A percentile compares a stretch with the other conserved stretches of the same genome.
These are phyloP conservation scores for Macrosteles quadrilineatus DNA, from an alignment of 1,140 invertebrate genomes.

Conservation along the genomic window DNA sequence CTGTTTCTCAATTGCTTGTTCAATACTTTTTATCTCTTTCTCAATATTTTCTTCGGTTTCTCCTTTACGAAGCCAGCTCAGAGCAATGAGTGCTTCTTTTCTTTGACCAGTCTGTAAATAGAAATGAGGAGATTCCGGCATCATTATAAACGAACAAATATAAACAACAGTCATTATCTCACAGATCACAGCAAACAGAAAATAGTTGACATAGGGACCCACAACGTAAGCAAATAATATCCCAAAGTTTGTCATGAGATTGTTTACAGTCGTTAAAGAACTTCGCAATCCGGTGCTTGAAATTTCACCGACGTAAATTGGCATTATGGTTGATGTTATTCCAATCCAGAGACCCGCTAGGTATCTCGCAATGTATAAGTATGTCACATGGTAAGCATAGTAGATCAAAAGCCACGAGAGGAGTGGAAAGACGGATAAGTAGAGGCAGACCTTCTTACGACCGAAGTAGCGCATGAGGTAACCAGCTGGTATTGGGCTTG, in stretches of 20 bases:
- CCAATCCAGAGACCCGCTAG: constrained; percentile 66
- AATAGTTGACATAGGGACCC: constrained; percentile 72
- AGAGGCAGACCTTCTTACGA: constrained; percentile 66
- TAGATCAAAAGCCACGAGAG: constrained; percentile 56
- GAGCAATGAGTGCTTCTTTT: constrained; percentile 61
- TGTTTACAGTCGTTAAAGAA: constrained; percentile 70
- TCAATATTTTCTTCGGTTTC: constrained; percentile 28
- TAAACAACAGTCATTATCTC: constrained; percentile 62
- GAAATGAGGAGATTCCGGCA: constrained; percentile 82
- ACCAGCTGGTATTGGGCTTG: constrained; percentile 13
- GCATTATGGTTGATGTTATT: constrained; percentile 71
- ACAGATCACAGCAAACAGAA: constrained; percentile 63
- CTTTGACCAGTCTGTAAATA: constrained; percentile 60
- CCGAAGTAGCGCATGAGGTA: constrained; percentile 71
- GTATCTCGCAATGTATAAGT: constrained; percentile 36
- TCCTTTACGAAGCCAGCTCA: constrained; percentile 63
- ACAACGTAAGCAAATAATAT: constrained; percentile 70
- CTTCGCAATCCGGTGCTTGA: constrained; percentile 46
- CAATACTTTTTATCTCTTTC: constrained; percentile 34
- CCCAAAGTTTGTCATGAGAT: constrained; percentile 75
- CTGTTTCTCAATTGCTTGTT: constrained; percentile 31
- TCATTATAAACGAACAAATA: constrained; percentile 64
- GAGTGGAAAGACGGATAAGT: constrained; percentile 58
- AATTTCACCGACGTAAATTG: constrained; percentile 87
- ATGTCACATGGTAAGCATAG: neutral